Evolutionary conservation across 2,888 invertebrate species (phyloP).

Genomic region (Prenolepis imparis): DNA sequence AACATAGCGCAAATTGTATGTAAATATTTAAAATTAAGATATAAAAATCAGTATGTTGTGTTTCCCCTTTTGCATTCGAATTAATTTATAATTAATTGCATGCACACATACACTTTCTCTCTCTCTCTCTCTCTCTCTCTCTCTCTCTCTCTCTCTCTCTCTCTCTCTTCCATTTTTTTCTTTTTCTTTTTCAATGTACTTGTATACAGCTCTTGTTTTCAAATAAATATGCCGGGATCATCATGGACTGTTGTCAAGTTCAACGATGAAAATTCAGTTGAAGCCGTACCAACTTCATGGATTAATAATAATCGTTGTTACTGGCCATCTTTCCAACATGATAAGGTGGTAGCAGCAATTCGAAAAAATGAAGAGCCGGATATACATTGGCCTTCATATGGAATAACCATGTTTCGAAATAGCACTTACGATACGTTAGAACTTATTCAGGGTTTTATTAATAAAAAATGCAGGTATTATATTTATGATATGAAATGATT

Average conservation of each 20-base stretch:
- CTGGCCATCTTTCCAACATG: not conserved
- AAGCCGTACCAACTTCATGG: not conserved
- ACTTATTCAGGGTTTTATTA: not conserved
- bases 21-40: no score
- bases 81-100: no score
- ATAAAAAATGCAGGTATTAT: not conserved
- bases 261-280: not conserved
- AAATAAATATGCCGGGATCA: not conserved
- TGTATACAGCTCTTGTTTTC: not conserved
- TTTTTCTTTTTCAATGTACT: not conserved
- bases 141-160: no score
- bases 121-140: no score
- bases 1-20: no score
- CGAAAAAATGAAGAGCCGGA: slow-evolving; percentile 10
- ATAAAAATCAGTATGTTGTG: no score
- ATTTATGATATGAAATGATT: not conserved
- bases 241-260: not conserved
- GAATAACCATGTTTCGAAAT: not conserved
- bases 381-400: slow-evolving; percentile 19
- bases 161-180: not conserved
- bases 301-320: not conserved
- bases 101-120: no score
- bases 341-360: not conserved
- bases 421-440: not conserved
- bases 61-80: no score